Base-by-base conservation (phyloP, 2,888 invertebrate species). In the Chrysolina americana region DNA sequence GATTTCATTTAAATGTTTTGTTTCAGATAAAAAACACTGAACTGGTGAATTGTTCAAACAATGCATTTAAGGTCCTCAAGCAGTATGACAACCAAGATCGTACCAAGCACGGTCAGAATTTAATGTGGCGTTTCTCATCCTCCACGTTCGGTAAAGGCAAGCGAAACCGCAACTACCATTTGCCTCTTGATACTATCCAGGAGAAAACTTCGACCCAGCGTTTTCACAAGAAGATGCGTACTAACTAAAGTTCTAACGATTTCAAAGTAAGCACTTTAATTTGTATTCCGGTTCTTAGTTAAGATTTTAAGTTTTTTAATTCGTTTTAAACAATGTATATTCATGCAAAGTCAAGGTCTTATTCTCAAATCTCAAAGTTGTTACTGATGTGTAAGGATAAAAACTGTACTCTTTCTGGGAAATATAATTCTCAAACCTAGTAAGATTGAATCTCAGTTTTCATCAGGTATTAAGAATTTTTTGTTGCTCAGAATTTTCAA, bases 121-220 rank as follows among this genome's bases (percentile, higher is more conserved):
- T 95, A 78, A 92, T 94, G 78, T 95, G 95, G 95, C 89, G 92
- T 74, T 89, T 95, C 73, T 94, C 94, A 11, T 93, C 93, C 77
- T 90, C 95, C 69, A 95, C 94, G 50, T 90, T 93, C 50, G 77
- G 76, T 53, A 75, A 68, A 62, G 79, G 76, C 23, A 76, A 77
- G 36, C 70, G 76, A 63, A 69, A 72, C 59, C 74, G 78, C 19
- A 74, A 69, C 69, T 79, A 76, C 65, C 74, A 79, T 44, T 74
- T 75, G 11, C 70, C 73, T 59, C 76, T 82, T 47, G 75, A 78
- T 56, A 80, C 81, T 41, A 82, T 82, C 64, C 68, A 76, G 41
- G 81, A 82, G 62, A 79, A 75, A 36, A 59, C 59, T 59, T 59
- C 23, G 59, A 23, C 59, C 28, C 28, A 59, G n/a, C 59, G 59